These are phyloP conservation scores for Drosophila grimshawi DNA, from an alignment of 1,140 invertebrate species.

Conservation along the genomic window DNA sequence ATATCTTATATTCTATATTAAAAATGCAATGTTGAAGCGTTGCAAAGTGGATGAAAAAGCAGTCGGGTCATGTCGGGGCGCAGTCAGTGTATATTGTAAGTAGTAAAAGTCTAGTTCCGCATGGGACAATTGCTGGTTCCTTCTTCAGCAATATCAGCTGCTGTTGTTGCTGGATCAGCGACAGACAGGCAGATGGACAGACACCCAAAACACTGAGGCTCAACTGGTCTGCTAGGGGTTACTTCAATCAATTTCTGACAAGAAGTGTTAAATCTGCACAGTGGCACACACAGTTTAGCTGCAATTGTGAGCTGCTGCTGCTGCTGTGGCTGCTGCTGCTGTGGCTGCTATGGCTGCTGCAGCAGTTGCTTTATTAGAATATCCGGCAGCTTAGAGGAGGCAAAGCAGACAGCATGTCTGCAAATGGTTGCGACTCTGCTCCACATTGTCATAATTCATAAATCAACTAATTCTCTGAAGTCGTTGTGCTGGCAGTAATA, in stretches of 20 bases:
- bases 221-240: slow-evolving; percentile 76
- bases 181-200: slow-evolving; percentile 6
- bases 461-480: slow-evolving; percentile 81
- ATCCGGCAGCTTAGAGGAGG: slow-evolving; percentile 74
- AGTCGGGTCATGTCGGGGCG: background rate
- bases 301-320: slow-evolving; percentile 38
- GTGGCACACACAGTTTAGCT: slow-evolving; percentile 53
- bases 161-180: background rate
- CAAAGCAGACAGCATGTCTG: slow-evolving; percentile 59
- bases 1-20: background rate
- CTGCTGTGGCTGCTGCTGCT: background rate
- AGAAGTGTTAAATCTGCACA: slow-evolving; percentile 84
- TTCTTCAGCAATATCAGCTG: slow-evolving; percentile 48
- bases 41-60: background rate
- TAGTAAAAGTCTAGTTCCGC: slow-evolving; percentile 68
- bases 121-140: slow-evolving; percentile 76
- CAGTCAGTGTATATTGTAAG: slow-evolving; percentile 14
- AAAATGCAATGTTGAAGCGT: background rate
- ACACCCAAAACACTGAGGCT: slow-evolving; percentile 19
- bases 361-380: slow-evolving; percentile 77
- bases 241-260: slow-evolving; percentile 84
- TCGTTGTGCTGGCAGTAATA: slow-evolving; percentile 47
- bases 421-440: slow-evolving; percentile 34
- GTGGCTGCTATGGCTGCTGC: background rate
- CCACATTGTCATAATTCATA: slow-evolving; percentile 83